Evolutionary conservation across 2,797 vertebrate genomes (phyloP), one percentile per base, ranked within the genome.

Genomic region (Myotis myotis): DNA sequence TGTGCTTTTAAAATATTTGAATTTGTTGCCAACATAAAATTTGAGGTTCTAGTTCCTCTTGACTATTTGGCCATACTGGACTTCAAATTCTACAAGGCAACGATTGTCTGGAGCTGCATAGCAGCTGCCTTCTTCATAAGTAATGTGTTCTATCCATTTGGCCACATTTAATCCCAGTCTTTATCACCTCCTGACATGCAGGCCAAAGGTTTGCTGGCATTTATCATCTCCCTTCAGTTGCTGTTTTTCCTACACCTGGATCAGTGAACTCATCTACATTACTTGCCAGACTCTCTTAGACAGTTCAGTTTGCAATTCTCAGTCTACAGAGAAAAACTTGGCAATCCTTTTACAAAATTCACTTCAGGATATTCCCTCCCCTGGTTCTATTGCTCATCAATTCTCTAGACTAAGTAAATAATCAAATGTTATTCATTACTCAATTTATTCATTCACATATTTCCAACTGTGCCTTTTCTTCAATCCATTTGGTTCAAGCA

Each of bases 21-120:
- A 81, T 94, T 95, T 36, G 12, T 88, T 91, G 68, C 81, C 87
- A 94, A 92, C 17, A 62, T 86, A 95, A 92, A 92, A 87, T 70
- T 80, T 20, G 36, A 89, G 41, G 23, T 80, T 95, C 51, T 75
- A 53, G 60, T 62, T 93, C 94, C 60, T 92, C 86, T 86, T 94
- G 57, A 93, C 47, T 87, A 80, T 88, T 90, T 92, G 30, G 28
- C 78, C 38, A 47, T 57, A 33, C 0, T 57, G 78, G 41, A 79
- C 55, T 76, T 87, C 38, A 33, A 20, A 51, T 85, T 90, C 84
- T 91, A 93, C 33, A 64, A 71, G 16, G 36, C 70, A 51, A 23
- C 60, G 75, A 75, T 11, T 62, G 33, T 9, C 78, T 53, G 23
- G 72, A 82, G 28, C 49, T 55, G n/a, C 33, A 15, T 1, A 82